These are phyloP conservation scores for Paralichthys olivaceus DNA, from an alignment of 2,113 vertebrate genomes.

Conservation along the genomic window DNA sequence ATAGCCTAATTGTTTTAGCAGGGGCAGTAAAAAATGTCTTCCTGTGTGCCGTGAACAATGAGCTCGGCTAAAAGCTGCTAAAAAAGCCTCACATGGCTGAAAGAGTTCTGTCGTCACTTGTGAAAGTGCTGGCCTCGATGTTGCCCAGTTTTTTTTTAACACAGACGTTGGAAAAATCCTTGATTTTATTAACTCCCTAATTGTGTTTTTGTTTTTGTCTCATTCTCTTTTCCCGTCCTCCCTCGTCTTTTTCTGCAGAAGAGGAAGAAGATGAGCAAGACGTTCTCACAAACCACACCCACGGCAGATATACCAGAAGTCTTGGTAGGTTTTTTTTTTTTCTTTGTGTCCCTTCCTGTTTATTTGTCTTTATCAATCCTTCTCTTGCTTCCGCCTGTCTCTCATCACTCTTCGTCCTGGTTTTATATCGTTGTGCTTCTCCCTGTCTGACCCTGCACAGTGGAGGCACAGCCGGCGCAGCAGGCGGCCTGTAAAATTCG, in stretches of 20 bases:
- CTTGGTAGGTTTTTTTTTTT: conserved; percentile 66
- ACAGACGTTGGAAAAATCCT: conserved; percentile 22
- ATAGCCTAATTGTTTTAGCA: conserved; percentile 78
- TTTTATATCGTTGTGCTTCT: background rate
- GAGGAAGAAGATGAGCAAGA: conserved; percentile 68
- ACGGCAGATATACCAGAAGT: conserved; percentile 66
- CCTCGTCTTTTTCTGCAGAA: conserved; percentile 24
- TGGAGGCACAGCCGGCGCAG: conserved; percentile 84
- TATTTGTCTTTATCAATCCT: background rate
- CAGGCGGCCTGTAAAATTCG: conserved; percentile 91
- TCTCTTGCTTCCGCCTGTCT: background rate
- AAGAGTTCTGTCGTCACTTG: conserved; percentile 21
- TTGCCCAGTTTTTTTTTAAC: conserved; percentile 17
- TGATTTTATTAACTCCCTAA: conserved; percentile 14
- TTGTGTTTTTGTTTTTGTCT: conserved; percentile 4
- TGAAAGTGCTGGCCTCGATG: conserved; percentile 32
- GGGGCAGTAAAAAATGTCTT: conserved; percentile 61
- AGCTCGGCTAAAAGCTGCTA: conserved; percentile 46
- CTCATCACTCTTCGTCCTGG: background rate
- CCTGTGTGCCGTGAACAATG: conserved; percentile 77
- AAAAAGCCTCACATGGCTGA: conserved; percentile 18
- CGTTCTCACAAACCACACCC: conserved; percentile 42
- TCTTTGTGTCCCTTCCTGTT: conserved; percentile 16
- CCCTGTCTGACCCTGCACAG: conserved; percentile 62
- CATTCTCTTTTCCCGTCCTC: background rate